Base-by-base conservation (phyloP, 2,888 invertebrate species). In the Scrobipalpa costella region DNA sequence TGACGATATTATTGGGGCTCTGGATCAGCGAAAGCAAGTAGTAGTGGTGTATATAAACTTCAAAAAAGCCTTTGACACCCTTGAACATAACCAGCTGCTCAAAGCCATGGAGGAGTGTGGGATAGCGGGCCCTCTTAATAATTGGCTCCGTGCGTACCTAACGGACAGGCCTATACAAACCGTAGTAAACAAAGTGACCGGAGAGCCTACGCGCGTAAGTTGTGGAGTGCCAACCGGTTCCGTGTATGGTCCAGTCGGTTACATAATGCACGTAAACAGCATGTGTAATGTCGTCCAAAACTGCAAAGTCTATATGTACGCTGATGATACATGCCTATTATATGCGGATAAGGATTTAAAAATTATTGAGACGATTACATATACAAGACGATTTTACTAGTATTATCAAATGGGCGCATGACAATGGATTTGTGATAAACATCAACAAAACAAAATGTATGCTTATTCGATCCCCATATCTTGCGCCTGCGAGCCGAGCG, bases 381-480 rank as follows among this genome's bases (percentile, higher is more conserved):
- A 0, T 21, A 9, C 52, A 52, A 27, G 1, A 1, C 13, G 52
- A 52, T n/a, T 33, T 52, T 13, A 9, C 27, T 13, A 52, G 27
- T 7, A 52, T 52, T 3, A 27, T 2, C 0, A 27, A 27, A 21
- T 52, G 52, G 52, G 52, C 52, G 0, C 52, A 52, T n/a, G 52
- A 52, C n/a, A 52, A 52, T 21, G 52, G 52, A 1, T 27, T 52
- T 1, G 27, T 52, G 0, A 1, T 52, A 13, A 52, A 52, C n/a
- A 27, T 13, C 1, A 52, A 52, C 2, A 52, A 52, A n/a, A 52
- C 52, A 8, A 52, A 52, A 52, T 52, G 52, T 49, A 49, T 49
- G 49, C 49, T 2, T n/a, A 47, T 47, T 3, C 9, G 6, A 6
- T 49, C 49, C 5, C 17, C 17, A n/a, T n/a, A n/a, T n/a, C n/a